These are phyloP conservation scores for Buphagus erythrorhynchus DNA, from an alignment of 2,797 vertebrate species.

Conservation along the genomic window DNA sequence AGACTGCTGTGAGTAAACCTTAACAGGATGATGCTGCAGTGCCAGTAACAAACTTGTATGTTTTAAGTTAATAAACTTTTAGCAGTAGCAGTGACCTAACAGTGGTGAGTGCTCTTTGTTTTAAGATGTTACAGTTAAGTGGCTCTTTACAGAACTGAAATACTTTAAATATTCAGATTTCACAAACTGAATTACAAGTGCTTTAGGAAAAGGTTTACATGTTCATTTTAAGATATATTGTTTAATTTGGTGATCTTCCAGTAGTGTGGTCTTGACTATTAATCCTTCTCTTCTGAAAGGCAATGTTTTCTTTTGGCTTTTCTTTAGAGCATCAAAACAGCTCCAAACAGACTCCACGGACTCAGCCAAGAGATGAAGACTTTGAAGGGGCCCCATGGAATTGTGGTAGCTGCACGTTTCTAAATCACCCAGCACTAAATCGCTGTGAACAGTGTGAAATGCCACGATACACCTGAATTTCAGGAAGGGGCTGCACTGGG, in stretches of 20 bases:
- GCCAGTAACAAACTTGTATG: neutral
- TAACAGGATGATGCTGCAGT: neutral
- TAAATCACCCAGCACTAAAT: slow-evolving; percentile 98
- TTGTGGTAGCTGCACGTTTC: slow-evolving; percentile 98
- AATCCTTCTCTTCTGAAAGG: neutral
- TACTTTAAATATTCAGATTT: neutral
- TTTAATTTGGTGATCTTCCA: neutral
- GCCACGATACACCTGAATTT: slow-evolving; percentile 94
- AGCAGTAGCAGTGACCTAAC: neutral
- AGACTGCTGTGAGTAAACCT: neutral
- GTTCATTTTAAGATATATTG: neutral
- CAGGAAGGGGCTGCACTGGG: slow-evolving; percentile 42
- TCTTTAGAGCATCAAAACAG: slow-evolving; percentile 77
- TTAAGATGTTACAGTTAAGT: neutral
- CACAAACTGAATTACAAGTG: neutral
- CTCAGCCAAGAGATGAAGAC: slow-evolving; percentile 92
- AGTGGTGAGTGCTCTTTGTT: neutral
- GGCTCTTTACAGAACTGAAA: neutral
- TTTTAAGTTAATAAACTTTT: neutral
- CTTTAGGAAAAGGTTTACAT: neutral
- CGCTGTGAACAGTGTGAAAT: slow-evolving; percentile 99
- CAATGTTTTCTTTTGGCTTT: neutral
- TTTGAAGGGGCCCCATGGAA: slow-evolving; percentile 98
- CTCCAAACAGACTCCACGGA: slow-evolving; percentile 77
- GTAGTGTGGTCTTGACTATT: neutral